Conservation (phyloP, 2,888 invertebrate species). For the Allolobophora icterica region DNA sequence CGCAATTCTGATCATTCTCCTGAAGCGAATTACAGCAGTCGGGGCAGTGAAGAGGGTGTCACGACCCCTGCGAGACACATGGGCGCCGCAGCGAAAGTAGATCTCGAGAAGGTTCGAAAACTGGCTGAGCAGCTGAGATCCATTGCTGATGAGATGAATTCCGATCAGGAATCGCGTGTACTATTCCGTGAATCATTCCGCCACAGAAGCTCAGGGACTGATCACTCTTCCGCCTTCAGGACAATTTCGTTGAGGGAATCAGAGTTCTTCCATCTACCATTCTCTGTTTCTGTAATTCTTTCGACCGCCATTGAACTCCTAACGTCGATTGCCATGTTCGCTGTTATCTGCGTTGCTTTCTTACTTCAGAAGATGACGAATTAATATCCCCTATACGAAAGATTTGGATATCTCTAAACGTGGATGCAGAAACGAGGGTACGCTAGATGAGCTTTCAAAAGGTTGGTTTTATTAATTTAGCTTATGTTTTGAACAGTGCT, state of each 20-base stretch:
- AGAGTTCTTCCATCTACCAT: not conserved
- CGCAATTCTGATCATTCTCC: not conserved
- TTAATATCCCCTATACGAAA: not conserved
- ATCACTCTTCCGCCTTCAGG: not conserved
- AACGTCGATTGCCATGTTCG: not conserved
- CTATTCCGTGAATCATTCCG: not conserved
- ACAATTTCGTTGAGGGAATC: not conserved
- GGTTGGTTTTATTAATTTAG: not conserved
- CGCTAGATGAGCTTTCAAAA: not conserved
- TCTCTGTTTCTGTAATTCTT: not conserved
- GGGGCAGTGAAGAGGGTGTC: not conserved
- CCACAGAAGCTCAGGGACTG: not conserved
- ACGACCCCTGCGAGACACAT: not conserved
- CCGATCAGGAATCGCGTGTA: not conserved
- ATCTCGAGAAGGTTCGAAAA: not conserved
- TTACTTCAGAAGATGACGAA: not conserved
- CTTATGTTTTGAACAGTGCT: not conserved
- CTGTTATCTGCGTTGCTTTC: not conserved
- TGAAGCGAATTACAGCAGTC: not conserved
- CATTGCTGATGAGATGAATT: conserved; percentile 6
- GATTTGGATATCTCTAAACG: not conserved
- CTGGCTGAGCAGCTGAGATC: not conserved
- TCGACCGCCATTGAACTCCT: not conserved
- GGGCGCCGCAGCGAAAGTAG: not conserved
- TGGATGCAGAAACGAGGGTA: not conserved